phyloP scores from a whole-genome alignment of 2,797 vertebrate genomes.

The Hippocampus kuda region DNA sequence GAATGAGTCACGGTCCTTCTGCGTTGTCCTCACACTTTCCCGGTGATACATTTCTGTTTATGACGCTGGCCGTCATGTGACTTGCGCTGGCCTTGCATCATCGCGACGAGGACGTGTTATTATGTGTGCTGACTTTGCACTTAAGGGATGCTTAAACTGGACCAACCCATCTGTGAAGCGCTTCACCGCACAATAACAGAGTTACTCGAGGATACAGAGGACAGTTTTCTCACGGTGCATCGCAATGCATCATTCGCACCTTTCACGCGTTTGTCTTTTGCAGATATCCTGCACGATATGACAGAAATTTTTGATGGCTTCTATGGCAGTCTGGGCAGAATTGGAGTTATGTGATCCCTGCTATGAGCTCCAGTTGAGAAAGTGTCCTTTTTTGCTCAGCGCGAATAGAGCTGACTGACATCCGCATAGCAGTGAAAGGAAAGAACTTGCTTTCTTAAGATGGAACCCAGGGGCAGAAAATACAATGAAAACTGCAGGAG shows the following conservation, averaged over 20 bases:
- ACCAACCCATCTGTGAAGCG: not conserved
- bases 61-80: constrained; percentile 50
- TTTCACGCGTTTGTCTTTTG: constrained; percentile 32
- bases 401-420: too few relatives aligned
- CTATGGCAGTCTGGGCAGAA: too few relatives aligned
- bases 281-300: too few relatives aligned
- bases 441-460: too few relatives aligned
- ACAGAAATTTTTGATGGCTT: too few relatives aligned
- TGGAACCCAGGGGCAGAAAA: too few relatives aligned
- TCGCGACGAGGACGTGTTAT: not conserved
- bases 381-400: too few relatives aligned
- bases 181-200: not conserved
- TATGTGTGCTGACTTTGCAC: constrained; percentile 2
- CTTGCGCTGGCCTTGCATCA: not conserved
- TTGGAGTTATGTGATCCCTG: too few relatives aligned
- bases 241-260: not conserved
- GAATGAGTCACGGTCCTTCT: constrained; percentile 50
- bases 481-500: too few relatives aligned
- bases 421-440: too few relatives aligned
- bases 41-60: constrained; percentile 48
- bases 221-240: not conserved
- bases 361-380: too few relatives aligned
- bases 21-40: constrained; percentile 43
- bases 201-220: not conserved
- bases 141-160: not conserved